phyloP scores from a whole-genome alignment of 2,113 vertebrate species.

The Pygoscelis adeliae region DNA sequence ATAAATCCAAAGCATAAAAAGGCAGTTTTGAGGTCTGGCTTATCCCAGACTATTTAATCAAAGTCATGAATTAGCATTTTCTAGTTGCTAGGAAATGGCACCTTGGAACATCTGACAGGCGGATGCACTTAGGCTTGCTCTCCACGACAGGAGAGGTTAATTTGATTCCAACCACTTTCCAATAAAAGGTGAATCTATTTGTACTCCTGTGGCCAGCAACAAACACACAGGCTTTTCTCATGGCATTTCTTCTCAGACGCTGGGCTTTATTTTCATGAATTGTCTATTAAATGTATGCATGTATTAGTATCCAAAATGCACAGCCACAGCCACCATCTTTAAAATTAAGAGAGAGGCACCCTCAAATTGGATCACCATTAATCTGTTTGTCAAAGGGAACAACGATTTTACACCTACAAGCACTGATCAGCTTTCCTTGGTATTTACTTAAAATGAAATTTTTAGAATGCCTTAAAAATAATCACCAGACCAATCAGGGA shows the following conservation, averaged over 20 bases:
- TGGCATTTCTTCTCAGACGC: not conserved
- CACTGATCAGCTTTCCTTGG: not conserved
- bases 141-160: constrained; percentile 65
- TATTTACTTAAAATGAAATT: not conserved
- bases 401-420: not conserved
- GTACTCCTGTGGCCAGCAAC: constrained; percentile 35
- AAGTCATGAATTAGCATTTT: constrained; percentile 76
- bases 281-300: not conserved
- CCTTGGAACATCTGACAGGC: constrained; percentile 56
- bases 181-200: constrained; percentile 77
- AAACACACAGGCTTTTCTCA: not conserved
- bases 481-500: not conserved
- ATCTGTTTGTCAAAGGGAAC: not conserved
- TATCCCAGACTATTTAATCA: constrained; percentile 72
- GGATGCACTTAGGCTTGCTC: constrained; percentile 39
- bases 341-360: not conserved
- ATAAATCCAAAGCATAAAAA: constrained; percentile 67
- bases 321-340: not conserved
- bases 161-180: constrained; percentile 71
- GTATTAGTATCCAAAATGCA: not conserved
- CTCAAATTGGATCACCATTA: not conserved
- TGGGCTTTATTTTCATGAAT: not conserved
- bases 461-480: not conserved
- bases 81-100: constrained; percentile 71
- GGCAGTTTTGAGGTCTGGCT: constrained; percentile 40